Evolutionary conservation across 2,113 vertebrate species (phyloP), one percentile per base, ranked within the genome.

Genomic region (Uropsilus gracilis): DNA sequence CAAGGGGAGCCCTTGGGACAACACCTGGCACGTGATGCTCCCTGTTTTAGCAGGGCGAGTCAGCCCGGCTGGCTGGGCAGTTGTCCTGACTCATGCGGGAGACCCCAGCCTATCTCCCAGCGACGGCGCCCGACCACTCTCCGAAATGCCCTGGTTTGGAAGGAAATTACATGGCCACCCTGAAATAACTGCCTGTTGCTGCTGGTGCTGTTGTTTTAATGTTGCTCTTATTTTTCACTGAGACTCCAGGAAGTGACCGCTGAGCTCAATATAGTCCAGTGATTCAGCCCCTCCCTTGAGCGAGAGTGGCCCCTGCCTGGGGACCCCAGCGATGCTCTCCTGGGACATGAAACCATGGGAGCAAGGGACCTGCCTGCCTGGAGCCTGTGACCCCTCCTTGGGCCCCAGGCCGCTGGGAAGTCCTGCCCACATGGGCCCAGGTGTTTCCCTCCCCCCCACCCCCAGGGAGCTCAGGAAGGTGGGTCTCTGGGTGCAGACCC

Each of bases 241-340:
- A 77, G 78, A 73, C 84, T 88, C 63, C 78, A 96, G 81, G 64
- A 95, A 86, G 76, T 83, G 24, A 71, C 48, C 17, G 28, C 17
- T 59, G 28, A 63, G 7, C 50, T 92, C n/a, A 86, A 73, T 83
- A 73, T 34, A 89, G 48, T 46, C 91, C 71, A 53, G 63, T 34
- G 80, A 86, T 42, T 91, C 64, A 55, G 83, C n/a, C 12, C 73
- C 30, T 24, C 66, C 37, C 86, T 76, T 68, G 32, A 53, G n/a
- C 48, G 63, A 86, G 26, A 3, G 22, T n/a, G 44, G 39, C 5
- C 39, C 61, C 66, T 32, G n/a, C 26, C 76, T 44, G 39, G 24
- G 42, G 8, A 37, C 24, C 10, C 59, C 69, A 50, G 66, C 61
- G 53, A 48, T 63, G 32, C 44, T 77, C 72, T 73, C 66, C 14